Base-by-base conservation (phyloP, 2,888 invertebrate species). In the Mythimna ferrago region DNA sequence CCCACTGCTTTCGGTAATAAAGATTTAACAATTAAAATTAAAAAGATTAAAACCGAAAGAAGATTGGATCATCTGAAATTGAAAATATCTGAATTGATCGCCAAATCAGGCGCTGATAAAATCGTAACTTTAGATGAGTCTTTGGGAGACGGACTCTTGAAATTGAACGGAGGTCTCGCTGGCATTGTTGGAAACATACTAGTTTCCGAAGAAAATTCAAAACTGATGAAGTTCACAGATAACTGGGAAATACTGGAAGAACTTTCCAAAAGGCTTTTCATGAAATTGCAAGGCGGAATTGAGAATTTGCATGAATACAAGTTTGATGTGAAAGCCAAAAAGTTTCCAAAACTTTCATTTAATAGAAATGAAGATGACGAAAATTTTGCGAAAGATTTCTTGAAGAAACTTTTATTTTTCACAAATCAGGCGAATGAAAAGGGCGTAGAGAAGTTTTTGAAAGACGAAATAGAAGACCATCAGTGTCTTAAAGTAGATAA, bases 1-100 rank as follows among this genome's bases (percentile, higher is more conserved):
- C 80, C 84, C 7, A 16, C 48, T 44, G 35, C 66, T 2, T 82
- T 85, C 56, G 84, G 84, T 0, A 85, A 85, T 58, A 68, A 67
- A 44, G 80, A 83, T 35, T 32, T 81, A 26, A 67, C 71, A 10
- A 64, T 82, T 26, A 75, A 57, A 56, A 63, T 73, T 2, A 56
- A 61, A 19, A 35, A 66, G 56, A 62, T 64, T 6, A 80, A 76
- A 58, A 58, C 57, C 0, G 81, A 76, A 66, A 73, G n/a, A 21
- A 66, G 76, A 58, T 32, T 82, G 6, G 66, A 71, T 6, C 54
- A 65, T 71, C 71, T 82, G 11, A 62, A 68, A 5, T 6, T 10
- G 19, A 57, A 65, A 26, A 56, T 82, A 0, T 11, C 38, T 11
- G 64, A 80, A 32, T 32, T 82, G 54, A 68, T 78, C 3, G 38